phyloP scores from a whole-genome alignment of 2,797 vertebrate genomes.

The Xenopus petersii region DNA sequence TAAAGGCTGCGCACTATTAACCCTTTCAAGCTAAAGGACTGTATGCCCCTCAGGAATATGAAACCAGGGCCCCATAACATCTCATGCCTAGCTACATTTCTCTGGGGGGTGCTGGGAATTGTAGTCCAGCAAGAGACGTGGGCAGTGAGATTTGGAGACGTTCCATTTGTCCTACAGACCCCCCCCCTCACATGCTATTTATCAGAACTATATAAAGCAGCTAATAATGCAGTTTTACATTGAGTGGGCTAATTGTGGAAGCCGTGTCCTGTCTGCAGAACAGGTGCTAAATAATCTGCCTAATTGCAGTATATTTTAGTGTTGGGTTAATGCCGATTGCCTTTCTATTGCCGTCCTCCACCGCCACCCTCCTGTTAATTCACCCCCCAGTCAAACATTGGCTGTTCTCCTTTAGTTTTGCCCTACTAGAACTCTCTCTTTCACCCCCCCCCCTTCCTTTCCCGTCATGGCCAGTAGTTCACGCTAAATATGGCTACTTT shows the following conservation, averaged over 20 bases:
- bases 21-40: background rate
- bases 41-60: too few species aligned
- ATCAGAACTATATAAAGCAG: slow-evolving; percentile 40
- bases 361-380: slow-evolving; percentile 26
- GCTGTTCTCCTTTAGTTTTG: slow-evolving; percentile 52
- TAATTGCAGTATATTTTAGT: slow-evolving; percentile 46
- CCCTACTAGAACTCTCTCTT: slow-evolving; percentile 53
- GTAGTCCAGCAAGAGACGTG: too few species aligned
- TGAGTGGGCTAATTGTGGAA: slow-evolving; percentile 40
- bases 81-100: too few species aligned
- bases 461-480: slow-evolving; percentile 55
- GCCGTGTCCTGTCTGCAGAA: slow-evolving; percentile 39
- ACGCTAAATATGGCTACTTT: slow-evolving; percentile 85
- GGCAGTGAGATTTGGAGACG: too few species aligned
- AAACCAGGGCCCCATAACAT: too few species aligned
- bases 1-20: slow-evolving; percentile 4
- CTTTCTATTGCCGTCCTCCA: slow-evolving; percentile 33
- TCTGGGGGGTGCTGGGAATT: too few species aligned
- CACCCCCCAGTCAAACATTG: slow-evolving; percentile 24
- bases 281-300: slow-evolving; percentile 46
- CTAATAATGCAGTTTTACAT: slow-evolving; percentile 42
- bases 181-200: slow-evolving; percentile 14
- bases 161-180: background rate
- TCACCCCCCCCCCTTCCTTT: slow-evolving; percentile 31
- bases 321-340: slow-evolving; percentile 26